Conservation (phyloP, 2,888 invertebrate species). For the Hyppa rectilinea region DNA sequence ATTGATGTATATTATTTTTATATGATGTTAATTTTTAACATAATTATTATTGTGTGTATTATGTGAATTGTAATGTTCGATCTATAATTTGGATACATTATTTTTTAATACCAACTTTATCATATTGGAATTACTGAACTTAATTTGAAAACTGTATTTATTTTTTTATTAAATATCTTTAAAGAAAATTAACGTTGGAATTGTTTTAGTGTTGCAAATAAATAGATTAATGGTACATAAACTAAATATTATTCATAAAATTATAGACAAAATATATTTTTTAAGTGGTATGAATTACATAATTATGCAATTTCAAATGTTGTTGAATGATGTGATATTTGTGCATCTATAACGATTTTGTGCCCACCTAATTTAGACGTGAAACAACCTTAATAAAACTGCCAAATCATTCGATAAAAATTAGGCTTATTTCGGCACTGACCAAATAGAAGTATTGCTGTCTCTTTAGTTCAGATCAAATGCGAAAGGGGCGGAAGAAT, state of each 20-base stretch:
- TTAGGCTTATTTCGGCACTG: background rate
- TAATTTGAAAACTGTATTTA: background rate
- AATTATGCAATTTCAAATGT: constrained; percentile 1
- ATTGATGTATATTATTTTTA: constrained; percentile 45
- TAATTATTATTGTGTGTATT: constrained; percentile 19
- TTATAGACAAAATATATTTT: background rate
- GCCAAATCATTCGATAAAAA: constrained; percentile 14
- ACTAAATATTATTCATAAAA: constrained; percentile 2
- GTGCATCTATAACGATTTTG: constrained; percentile 32
- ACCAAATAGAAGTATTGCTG: background rate
- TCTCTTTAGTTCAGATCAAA: background rate
- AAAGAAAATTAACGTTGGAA: background rate
- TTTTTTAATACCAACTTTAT: no score
- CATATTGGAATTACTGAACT: no score
- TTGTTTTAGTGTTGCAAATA: background rate
- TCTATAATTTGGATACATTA: no score
- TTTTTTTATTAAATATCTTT: background rate
- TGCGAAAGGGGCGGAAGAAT: background rate
- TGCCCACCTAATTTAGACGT: constrained; percentile 30
- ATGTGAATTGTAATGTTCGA: constrained; percentile 15
- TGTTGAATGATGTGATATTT: constrained; percentile 14
- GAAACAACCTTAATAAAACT: background rate
- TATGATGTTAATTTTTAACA: constrained; percentile 34
- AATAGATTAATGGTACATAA: constrained; percentile 1
- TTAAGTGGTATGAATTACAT: background rate